phyloP scores from a whole-genome alignment of 2,113 vertebrate genomes.

The Orthonyx spaldingii region DNA sequence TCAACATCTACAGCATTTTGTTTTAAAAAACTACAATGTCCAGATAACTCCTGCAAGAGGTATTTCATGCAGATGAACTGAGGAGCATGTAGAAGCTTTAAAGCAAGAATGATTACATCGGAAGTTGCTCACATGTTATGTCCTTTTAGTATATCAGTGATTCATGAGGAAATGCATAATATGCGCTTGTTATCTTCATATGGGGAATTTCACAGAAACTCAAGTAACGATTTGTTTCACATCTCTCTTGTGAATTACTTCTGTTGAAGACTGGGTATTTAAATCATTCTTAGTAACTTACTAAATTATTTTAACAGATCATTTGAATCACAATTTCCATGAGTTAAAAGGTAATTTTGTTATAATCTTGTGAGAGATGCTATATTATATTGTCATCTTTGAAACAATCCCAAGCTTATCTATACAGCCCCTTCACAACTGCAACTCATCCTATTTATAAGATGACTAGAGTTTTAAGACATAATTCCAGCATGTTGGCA shows the following conservation, averaged over 20 bases:
- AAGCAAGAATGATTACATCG: neutral
- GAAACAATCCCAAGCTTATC: neutral
- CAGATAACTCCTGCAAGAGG: neutral
- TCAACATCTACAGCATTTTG: neutral
- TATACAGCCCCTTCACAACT: neutral
- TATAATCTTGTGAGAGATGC: neutral
- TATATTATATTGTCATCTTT: neutral
- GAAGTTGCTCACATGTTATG: neutral
- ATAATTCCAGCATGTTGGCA: neutral
- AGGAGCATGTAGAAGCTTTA: neutral
- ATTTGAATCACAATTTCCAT: neutral
- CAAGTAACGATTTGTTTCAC: neutral
- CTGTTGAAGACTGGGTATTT: neutral
- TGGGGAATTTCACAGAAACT: neutral
- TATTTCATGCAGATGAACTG: neutral
- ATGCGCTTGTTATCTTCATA: neutral
- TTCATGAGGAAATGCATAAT: neutral
- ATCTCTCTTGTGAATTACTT: neutral
- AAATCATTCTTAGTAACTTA: neutral
- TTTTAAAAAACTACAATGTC: neutral
- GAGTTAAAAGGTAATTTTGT: neutral
- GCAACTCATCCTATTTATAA: neutral
- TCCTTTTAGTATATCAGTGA: neutral
- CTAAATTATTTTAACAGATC: neutral
- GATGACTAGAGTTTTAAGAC: neutral